phyloP scores from a whole-genome alignment of 2,888 invertebrate genomes.

The Trimorus sp. region DNA sequence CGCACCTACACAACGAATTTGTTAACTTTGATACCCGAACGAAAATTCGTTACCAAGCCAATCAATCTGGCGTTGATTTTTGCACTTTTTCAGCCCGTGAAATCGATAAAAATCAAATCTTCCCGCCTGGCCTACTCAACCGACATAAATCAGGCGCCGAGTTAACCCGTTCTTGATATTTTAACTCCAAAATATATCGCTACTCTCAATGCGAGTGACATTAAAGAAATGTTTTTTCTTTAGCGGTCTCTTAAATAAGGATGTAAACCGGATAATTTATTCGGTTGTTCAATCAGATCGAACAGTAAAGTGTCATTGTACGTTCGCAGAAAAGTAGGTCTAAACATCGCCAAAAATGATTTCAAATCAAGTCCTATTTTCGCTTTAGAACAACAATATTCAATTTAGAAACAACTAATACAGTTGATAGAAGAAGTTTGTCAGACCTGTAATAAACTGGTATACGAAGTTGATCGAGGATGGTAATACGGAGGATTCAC shows the following conservation, averaged over 20 bases:
- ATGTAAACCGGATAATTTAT: background rate
- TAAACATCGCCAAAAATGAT: too few relatives aligned
- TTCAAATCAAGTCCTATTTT: too few relatives aligned
- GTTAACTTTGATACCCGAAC: conserved; percentile 8
- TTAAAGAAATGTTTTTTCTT: conserved; percentile 14
- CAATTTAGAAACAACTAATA: too few relatives aligned
- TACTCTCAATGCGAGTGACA: background rate
- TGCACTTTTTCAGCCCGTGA: background rate
- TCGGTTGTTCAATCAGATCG: conserved; percentile 2
- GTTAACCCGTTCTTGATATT: conserved; percentile 37
- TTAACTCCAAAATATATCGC: conserved; percentile 32
- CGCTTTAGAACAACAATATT: too few relatives aligned
- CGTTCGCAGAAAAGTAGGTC: too few relatives aligned
- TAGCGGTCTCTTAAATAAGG: background rate
- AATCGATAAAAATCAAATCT: conserved; percentile 49
- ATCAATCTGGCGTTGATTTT: conserved; percentile 23
- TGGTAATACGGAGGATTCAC: too few relatives aligned
- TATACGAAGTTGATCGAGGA: too few relatives aligned
- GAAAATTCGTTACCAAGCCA: conserved; percentile 26
- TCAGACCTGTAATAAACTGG: too few relatives aligned
- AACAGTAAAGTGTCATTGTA: background rate
- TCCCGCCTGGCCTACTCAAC: conserved; percentile 27
- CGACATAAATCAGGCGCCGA: conserved; percentile 32
- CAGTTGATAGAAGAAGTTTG: too few relatives aligned
- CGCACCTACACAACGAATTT: conserved; percentile 1